phyloP scores from a whole-genome alignment of 2,113 vertebrate species.

The Platycercus adscitus region DNA sequence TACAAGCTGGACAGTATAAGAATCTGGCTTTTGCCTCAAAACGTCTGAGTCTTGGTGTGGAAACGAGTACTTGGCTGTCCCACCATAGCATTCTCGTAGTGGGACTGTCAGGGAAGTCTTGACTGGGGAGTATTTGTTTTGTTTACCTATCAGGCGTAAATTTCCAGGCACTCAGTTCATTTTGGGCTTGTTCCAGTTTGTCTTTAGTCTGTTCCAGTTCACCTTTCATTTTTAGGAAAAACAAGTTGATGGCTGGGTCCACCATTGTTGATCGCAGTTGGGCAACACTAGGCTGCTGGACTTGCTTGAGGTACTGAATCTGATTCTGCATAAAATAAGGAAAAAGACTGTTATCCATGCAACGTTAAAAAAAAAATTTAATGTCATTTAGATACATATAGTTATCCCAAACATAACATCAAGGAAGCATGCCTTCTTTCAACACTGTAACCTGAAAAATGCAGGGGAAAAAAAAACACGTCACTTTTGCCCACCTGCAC shows the following conservation, averaged over 20 bases:
- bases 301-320: constrained; percentile 99
- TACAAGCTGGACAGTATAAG: constrained; percentile 93
- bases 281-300: constrained; percentile 97
- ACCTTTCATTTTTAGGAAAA: constrained; percentile 99
- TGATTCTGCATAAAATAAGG: constrained; percentile 87
- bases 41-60: constrained; percentile 98
- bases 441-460: not conserved
- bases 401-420: not conserved
- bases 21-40: constrained; percentile 90
- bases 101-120: constrained; percentile 99
- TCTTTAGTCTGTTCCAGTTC: constrained; percentile 99
- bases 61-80: constrained; percentile 95
- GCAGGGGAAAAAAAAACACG: not conserved
- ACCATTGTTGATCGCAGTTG: constrained; percentile 99
- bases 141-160: constrained; percentile 99
- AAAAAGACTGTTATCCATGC: constrained; percentile 42
- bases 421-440: not conserved
- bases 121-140: constrained; percentile 98
- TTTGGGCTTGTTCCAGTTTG: constrained; percentile 99
- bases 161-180: constrained; percentile 99
- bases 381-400: not conserved
- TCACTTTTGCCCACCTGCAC: not conserved
- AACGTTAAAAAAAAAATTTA: not conserved
- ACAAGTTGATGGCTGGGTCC: constrained; percentile 99
- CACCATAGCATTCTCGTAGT: constrained; percentile 98